Percentiles rank a stretch among this genome's conserved stretches.
These are phyloP conservation scores for Origma solitaria DNA, from an alignment of 2,113 vertebrate species.

Conservation along the genomic window DNA sequence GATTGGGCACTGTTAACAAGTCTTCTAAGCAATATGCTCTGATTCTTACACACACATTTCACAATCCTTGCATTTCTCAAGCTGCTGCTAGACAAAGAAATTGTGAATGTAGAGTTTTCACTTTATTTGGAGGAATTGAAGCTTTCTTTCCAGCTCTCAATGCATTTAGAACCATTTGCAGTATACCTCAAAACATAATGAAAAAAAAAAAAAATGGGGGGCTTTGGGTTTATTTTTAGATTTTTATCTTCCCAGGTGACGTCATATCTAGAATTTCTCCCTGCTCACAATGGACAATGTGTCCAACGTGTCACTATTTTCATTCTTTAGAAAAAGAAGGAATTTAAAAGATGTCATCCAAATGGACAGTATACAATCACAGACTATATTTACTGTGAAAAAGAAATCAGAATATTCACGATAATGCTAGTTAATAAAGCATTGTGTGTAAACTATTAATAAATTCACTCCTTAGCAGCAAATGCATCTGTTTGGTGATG, in stretches of 20 bases:
- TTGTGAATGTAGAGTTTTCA: not conserved
- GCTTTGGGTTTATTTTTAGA: not conserved
- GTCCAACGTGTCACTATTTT: not conserved
- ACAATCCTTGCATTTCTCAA: not conserved
- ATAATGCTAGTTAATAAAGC: not conserved
- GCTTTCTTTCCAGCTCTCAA: not conserved
- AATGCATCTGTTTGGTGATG: not conserved
- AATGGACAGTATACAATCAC: not conserved
- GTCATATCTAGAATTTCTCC: not conserved
- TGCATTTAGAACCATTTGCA: not conserved
- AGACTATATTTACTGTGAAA: not conserved
- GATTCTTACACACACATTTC: not conserved
- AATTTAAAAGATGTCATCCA: not conserved
- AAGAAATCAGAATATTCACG: not conserved
- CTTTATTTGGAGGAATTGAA: not conserved
- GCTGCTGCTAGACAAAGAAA: not conserved
- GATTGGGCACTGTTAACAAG: not conserved
- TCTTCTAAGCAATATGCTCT: not conserved
- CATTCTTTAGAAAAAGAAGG: not conserved
- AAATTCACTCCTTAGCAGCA: not conserved
- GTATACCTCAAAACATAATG: not conserved
- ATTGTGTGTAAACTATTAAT: not conserved
- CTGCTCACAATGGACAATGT: not conserved
- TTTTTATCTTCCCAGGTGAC: not conserved
- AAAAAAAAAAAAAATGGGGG: not conserved